Conservation (phyloP, 1,140 invertebrate species). For the Pseudomyrmex gracilis region DNA sequence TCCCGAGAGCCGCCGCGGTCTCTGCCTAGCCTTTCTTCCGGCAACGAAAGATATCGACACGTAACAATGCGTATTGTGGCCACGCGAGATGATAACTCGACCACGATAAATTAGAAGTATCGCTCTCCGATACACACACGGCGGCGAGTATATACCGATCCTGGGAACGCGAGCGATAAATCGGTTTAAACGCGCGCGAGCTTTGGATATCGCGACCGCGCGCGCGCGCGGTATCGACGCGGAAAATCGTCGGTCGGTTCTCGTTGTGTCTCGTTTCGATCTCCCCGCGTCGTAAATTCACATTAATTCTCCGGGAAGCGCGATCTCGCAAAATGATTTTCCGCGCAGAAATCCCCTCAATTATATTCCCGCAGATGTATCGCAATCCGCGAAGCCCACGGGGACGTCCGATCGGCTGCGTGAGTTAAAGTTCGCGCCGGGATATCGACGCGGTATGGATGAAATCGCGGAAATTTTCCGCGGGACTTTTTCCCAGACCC, state of each 20-base stretch:
- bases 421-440: neutral
- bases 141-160: conserved; percentile 16
- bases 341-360: conserved; percentile 26
- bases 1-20: neutral
- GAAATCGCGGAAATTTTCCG: conserved; percentile 37
- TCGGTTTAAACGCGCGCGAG: neutral
- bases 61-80: conserved; percentile 61
- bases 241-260: conserved; percentile 31
- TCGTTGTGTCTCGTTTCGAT: conserved; percentile 5
- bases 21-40: conserved; percentile 56
- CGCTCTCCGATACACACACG: neutral
- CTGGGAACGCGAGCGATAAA: conserved; percentile 54
- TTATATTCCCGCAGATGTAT: conserved; percentile 29
- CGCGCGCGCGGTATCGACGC: neutral
- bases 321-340: conserved; percentile 8
- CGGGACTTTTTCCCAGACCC: conserved; percentile 48
- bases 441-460: conserved; percentile 31
- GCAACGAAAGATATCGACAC: conserved; percentile 51
- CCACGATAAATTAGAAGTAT: conserved; percentile 56
- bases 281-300: conserved; percentile 14
- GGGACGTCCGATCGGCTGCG: conserved; percentile 11
- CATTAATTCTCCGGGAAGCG: conserved; percentile 28
- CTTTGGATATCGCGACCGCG: conserved; percentile 25
- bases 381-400: neutral
- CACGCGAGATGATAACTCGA: conserved; percentile 37